Base-by-base conservation (phyloP, 1,140 invertebrate species). In the Lepidurus packardi region DNA sequence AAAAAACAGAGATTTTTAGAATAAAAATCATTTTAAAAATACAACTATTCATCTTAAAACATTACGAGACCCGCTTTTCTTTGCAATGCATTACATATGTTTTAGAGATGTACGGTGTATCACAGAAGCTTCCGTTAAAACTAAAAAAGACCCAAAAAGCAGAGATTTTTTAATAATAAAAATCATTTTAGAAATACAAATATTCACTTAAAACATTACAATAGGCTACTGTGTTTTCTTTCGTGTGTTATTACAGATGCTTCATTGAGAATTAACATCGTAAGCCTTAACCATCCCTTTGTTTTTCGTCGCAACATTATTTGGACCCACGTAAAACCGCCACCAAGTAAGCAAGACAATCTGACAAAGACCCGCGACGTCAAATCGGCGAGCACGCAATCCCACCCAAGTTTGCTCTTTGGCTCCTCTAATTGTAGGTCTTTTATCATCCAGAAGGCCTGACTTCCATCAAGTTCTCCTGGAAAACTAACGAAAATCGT, bases 371-470 rank as follows among this genome's bases (percentile, higher is more conserved):
- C 53, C 53, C 16, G 7, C 45, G 53, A 65, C 21, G 53, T 65
- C 53, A 65, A 65, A 65, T 21, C 53, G 53, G n/a, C 21, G 53
- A 65, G 16, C 53, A 65, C 53, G 53, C 53, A 65, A 65, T 21
- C 53, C 53, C 53, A 65, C 53, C 53, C 53, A 65, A 65, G 53
- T 65, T 65, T 65, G 53, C 53, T 65, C 21, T 65, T 13, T 21
- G 53, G 21, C 53, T 16, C 53, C 16, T 65, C 53, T 65, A 65
- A 65, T 65, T 65, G 13, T n/a, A 65, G 53, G 53, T 65, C 53
- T 65, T 9, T 65, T 16, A 21, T 21, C 53, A 21, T 13, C 1
- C 34, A 3, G 34, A 34, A 34, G 34, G 34, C 53, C 53, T 65
- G 16, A 7, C 10, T 65, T n/a, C n/a, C 53, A 65, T 9, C 53